Evolutionary conservation across 2,888 invertebrate genomes (phyloP).

Genomic region (Nephrocerus scutellatus): DNA sequence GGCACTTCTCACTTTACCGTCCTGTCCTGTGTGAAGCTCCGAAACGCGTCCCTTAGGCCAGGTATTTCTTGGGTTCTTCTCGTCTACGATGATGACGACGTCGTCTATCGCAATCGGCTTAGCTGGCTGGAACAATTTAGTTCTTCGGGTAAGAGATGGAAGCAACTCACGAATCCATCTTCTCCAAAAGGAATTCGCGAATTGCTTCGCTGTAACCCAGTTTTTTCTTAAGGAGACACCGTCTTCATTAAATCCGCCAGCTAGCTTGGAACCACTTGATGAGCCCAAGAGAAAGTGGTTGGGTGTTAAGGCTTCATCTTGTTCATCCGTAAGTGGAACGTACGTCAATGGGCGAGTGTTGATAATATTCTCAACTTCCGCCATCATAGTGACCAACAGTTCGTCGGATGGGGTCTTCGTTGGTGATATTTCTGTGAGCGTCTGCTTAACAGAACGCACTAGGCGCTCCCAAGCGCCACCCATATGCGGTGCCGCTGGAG

Average conservation of each 20-base stretch:
- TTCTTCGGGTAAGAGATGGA: constrained; percentile 16
- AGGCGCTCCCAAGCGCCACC: constrained; percentile 18
- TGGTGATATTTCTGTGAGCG: constrained; percentile 15
- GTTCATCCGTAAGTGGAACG: constrained; percentile 7
- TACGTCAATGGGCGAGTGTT: constrained; percentile 19
- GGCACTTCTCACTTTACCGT: constrained; percentile 6
- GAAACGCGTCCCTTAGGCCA: constrained; percentile 9
- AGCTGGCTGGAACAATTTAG: constrained; percentile 16
- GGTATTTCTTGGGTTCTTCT: constrained; percentile 7
- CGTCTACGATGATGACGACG: constrained; percentile 15
- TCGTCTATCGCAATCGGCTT: constrained; percentile 12
- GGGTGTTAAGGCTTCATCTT: constrained; percentile 22
- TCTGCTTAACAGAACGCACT: constrained; percentile 15
- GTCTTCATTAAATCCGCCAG: constrained; percentile 4
- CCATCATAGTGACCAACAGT: constrained; percentile 9
- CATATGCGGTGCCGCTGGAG: constrained; percentile 22
- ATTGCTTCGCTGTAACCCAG: constrained; percentile 6
- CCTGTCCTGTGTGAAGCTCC: not conserved
- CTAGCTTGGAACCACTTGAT: constrained; percentile 8
- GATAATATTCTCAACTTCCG: constrained; percentile 19
- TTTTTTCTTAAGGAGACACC: constrained; percentile 3
- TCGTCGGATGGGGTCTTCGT: constrained; percentile 22
- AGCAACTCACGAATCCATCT: constrained; percentile 25
- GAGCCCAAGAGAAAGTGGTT: constrained; percentile 23
- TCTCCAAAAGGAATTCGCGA: constrained; percentile 17